These are phyloP conservation scores for Hydroisotoma schaefferi DNA, from an alignment of 2,888 invertebrate genomes.

Conservation along the genomic window DNA sequence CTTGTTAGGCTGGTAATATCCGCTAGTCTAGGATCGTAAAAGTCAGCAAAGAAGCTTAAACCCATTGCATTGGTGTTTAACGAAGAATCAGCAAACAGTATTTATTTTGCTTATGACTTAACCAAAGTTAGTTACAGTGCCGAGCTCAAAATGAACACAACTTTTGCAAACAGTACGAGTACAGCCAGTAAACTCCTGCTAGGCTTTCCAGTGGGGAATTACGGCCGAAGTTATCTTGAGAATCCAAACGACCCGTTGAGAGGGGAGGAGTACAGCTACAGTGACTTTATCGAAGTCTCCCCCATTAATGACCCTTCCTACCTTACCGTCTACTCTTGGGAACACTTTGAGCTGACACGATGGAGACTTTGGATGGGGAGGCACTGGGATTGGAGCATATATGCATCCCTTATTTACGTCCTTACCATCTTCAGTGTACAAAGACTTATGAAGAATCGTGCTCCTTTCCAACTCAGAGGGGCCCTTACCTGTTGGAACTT, in stretches of 20 bases:
- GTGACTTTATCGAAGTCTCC: slow-evolving; percentile 31
- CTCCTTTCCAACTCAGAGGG: slow-evolving; percentile 81
- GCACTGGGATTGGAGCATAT: slow-evolving; percentile 92
- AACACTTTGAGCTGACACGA: slow-evolving; percentile 44
- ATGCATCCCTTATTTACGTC: slow-evolving; percentile 86
- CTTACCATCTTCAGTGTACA: slow-evolving; percentile 89
- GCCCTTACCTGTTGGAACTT: slow-evolving; percentile 90
- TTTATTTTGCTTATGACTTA: background rate
- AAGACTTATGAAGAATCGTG: slow-evolving; percentile 86
- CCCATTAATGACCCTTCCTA: slow-evolving; percentile 38
- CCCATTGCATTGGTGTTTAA: no score
- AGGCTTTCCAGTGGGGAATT: slow-evolving; percentile 23
- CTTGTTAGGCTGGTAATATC: no score
- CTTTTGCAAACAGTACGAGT: slow-evolving; percentile 29
- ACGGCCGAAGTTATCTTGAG: slow-evolving; percentile 38
- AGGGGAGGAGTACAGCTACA: background rate
- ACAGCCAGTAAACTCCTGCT: slow-evolving; percentile 11
- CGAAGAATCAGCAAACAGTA: no score
- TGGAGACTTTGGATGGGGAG: slow-evolving; percentile 86
- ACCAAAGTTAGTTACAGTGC: background rate
- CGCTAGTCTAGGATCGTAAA: no score
- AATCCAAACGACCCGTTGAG: slow-evolving; percentile 22
- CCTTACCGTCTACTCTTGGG: slow-evolving; percentile 42
- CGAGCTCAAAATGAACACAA: slow-evolving; percentile 28
- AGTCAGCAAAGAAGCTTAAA: no score